Base-by-base conservation (phyloP, 2,113 vertebrate genomes). In the Hiodon alosoides region DNA sequence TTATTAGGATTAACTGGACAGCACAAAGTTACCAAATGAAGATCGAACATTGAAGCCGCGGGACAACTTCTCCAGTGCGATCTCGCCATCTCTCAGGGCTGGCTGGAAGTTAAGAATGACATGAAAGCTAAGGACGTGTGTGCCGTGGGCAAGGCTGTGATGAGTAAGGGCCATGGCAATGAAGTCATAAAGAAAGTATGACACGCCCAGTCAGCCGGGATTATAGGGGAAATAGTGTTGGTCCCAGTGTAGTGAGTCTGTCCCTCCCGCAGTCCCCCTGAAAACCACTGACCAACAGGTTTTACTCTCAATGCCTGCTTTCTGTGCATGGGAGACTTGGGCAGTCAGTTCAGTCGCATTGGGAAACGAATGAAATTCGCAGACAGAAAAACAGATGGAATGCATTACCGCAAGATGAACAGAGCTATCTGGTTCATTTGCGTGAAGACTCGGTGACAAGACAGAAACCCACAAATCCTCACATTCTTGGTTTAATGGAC, bases 11-110 rank as follows among this genome's bases (percentile, higher is more conserved):
- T 89, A 92, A 92, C 90, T 93, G 90, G 89, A 95, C 91, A 75
- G 89, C 92, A 94, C 93, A 91, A 85, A 80, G 83, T 92, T 92
- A 94, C 90, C 92, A 93, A 94, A 92, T 87, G 85, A 88, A 90
- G 89, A 90, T 89, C 89, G 93, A 90, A 92, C 90, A 90, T 91
- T 87, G 85, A 90, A 89, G 80, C 81, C 87, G 91, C 90, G 59
- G 72, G 79, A 89, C 81, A 81, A 79, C 80, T 78, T 80, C 0
- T 82, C 81, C 78, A 82, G 83, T 81, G 74, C 10, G 72, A 54
- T 68, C 78, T 72, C 71, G 77, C 60, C 76, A 79, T 83, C 83
- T 81, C 81, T 83, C 83, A 82, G 76, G 74, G 70, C 52, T 8
- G 58, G 31, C 69, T 69, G 53, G 65, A 50, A 52, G 58, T 78